phyloP scores from a whole-genome alignment of 2,888 invertebrate genomes.

The Amphipyra berbera region DNA sequence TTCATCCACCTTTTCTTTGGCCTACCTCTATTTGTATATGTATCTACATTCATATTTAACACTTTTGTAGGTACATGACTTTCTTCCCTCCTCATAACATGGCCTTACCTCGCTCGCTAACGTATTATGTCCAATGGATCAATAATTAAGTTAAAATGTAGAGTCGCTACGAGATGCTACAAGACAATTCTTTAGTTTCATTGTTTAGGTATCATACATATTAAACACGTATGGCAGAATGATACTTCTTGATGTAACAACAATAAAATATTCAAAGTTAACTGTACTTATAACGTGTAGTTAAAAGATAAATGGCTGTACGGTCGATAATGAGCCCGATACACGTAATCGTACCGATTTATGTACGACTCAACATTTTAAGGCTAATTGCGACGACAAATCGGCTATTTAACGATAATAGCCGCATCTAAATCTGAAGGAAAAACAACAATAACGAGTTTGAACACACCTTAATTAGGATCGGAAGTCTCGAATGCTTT shows the following conservation, averaged over 20 bases:
- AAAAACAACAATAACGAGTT: slow-evolving; percentile 68
- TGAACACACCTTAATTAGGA: slow-evolving; percentile 81
- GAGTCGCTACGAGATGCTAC: neutral
- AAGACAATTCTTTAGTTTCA: neutral
- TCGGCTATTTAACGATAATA: slow-evolving; percentile 80
- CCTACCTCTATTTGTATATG: too few relatives aligned
- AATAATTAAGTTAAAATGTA: neutral
- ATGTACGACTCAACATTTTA: slow-evolving; percentile 76
- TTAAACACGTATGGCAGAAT: neutral
- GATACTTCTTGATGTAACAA: slow-evolving; percentile 6
- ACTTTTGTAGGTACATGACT: too few relatives aligned
- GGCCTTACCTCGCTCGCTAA: too few relatives aligned
- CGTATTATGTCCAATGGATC: too few relatives aligned
- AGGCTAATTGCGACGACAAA: slow-evolving; percentile 81
- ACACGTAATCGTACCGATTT: slow-evolving; percentile 73
- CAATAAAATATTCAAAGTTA: slow-evolving; percentile 32
- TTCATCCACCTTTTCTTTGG: too few relatives aligned
- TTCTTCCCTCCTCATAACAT: too few relatives aligned
- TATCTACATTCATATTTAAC: too few relatives aligned
- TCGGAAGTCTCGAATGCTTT: slow-evolving; percentile 81
- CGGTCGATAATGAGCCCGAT: slow-evolving; percentile 63
- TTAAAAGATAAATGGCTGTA: slow-evolving; percentile 48
- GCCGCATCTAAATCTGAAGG: slow-evolving; percentile 78
- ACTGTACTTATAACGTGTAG: slow-evolving; percentile 24
- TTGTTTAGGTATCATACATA: slow-evolving; percentile 1